Conservation (phyloP, 2,113 vertebrate genomes). For the Strix uralensis region DNA sequence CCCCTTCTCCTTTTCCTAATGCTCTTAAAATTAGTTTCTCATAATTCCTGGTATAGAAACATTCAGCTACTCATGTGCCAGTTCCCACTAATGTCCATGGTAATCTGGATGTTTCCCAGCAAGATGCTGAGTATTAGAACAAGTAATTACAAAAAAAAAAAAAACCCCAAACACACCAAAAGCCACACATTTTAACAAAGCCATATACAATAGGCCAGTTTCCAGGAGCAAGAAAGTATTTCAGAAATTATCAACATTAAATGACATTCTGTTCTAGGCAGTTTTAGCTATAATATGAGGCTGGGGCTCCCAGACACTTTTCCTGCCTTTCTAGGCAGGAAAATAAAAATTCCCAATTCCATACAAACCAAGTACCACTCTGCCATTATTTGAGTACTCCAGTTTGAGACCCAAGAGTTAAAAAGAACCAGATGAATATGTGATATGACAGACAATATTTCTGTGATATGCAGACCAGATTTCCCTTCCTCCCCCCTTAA, state of each 20-base stretch:
- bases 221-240: background rate
- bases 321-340: background rate
- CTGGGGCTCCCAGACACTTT: background rate
- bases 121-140: background rate
- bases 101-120: background rate
- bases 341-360: background rate
- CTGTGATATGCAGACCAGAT: background rate
- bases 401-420: background rate
- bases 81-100: background rate
- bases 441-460: background rate
- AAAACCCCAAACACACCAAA: too few species aligned
- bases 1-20: background rate
- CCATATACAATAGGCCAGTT: background rate
- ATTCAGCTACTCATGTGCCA: background rate
- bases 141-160: background rate
- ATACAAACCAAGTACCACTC: background rate
- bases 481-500: background rate
- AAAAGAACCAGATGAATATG: background rate
- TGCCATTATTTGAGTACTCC: background rate
- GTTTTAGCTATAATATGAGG: background rate
- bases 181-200: background rate
- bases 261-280: background rate
- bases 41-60: background rate
- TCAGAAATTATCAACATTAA: background rate
- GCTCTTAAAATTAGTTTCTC: background rate